A percentile compares a stretch with the other conserved stretches of the same genome.
phyloP scores from a whole-genome alignment of 2,113 vertebrate species.

The Oceanites oceanicus region DNA sequence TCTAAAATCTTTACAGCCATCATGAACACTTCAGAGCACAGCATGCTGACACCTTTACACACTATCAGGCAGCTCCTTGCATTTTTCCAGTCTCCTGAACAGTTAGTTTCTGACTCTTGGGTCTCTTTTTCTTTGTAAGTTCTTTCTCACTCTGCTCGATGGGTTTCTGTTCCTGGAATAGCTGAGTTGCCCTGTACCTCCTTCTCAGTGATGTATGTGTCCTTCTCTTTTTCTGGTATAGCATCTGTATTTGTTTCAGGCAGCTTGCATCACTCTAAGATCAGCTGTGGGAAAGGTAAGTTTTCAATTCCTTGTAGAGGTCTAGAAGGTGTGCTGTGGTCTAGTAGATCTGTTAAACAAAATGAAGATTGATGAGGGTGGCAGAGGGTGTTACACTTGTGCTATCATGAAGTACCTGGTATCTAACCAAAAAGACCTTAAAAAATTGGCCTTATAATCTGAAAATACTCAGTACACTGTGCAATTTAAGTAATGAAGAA shows the following conservation, averaged over 20 bases:
- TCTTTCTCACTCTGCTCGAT: not conserved
- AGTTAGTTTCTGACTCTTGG: not conserved
- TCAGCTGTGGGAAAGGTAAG: not conserved
- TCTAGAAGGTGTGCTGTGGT: not conserved
- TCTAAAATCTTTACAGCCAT: not conserved
- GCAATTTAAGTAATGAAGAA: not conserved
- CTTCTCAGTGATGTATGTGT: not conserved
- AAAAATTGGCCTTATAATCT: not conserved
- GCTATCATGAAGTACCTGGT: not conserved
- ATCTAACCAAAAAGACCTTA: not conserved
- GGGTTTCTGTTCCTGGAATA: not conserved
- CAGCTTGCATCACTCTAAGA: not conserved
- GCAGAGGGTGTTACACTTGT: not conserved
- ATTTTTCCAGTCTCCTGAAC: not conserved
- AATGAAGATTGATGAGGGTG: not conserved
- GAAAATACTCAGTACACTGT: not conserved
- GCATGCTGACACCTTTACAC: not conserved
- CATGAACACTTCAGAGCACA: not conserved
- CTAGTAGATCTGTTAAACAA: not conserved
- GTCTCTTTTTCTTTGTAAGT: not conserved
- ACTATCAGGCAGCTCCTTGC: not conserved
- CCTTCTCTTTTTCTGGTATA: not conserved
- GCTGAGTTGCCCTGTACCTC: not conserved
- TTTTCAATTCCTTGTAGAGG: not conserved
- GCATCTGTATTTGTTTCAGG: not conserved